A percentile compares a stretch with the other conserved stretches of the same genome.
These are phyloP conservation scores for Caenorhabditis doughertyi DNA, from an alignment of 2,888 invertebrate genomes.

Conservation along the genomic window DNA sequence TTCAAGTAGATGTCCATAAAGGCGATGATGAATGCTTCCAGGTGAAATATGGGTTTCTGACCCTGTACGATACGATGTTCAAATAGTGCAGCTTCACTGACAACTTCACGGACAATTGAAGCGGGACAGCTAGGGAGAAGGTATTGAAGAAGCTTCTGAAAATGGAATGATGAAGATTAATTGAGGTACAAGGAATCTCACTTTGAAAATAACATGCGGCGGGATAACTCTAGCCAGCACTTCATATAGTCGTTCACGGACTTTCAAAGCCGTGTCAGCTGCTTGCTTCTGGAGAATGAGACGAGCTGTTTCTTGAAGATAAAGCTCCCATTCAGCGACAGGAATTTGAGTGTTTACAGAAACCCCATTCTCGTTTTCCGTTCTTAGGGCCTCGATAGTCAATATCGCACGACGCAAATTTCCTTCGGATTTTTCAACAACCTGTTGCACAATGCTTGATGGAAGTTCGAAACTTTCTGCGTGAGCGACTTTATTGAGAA, in stretches of 20 bases:
- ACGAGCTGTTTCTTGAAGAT: conserved; percentile 91
- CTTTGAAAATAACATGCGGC: conserved; percentile 92
- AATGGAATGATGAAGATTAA: not conserved
- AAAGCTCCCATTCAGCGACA: conserved; percentile 95
- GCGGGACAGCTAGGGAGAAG: conserved; percentile 93
- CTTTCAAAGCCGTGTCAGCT: conserved; percentile 85
- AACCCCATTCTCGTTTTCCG: conserved; percentile 66
- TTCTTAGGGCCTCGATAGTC: conserved; percentile 88
- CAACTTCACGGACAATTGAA: conserved; percentile 88
- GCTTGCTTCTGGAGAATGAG: conserved; percentile 92
- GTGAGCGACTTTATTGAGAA: conserved; percentile 16
- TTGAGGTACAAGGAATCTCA: conserved; percentile 70
- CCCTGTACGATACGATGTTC: conserved; percentile 95
- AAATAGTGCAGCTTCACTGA: conserved; percentile 91
- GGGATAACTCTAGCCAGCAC: conserved; percentile 95
- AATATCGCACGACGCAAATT: conserved; percentile 94
- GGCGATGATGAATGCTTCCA: conserved; percentile 96
- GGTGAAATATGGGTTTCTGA: conserved; percentile 91
- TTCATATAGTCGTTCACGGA: conserved; percentile 93
- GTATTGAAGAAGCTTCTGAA: conserved; percentile 84
- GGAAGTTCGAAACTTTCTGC: conserved; percentile 73
- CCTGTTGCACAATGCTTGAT: conserved; percentile 83
- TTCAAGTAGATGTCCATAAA: conserved; percentile 92
- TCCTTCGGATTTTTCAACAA: conserved; percentile 90
- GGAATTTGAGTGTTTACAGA: conserved; percentile 85